phyloP scores from a whole-genome alignment of 2,888 invertebrate species.

The Agrochola litura region DNA sequence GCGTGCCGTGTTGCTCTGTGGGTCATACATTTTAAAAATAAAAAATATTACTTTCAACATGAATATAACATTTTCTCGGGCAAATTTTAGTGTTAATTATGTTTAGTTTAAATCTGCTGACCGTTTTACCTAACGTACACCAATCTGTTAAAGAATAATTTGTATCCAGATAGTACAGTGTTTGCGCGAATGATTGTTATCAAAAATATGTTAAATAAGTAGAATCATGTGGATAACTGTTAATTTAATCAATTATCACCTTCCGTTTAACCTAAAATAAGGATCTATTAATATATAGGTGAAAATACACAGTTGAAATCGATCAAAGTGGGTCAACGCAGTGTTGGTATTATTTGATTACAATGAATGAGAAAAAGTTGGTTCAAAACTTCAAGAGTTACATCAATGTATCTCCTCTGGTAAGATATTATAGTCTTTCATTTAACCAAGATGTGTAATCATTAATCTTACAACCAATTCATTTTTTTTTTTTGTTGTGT shows the following conservation, averaged over 20 bases:
- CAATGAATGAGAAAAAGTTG: constrained; percentile 90
- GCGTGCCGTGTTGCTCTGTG: constrained; percentile 70
- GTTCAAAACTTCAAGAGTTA: constrained; percentile 91
- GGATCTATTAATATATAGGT: constrained; percentile 60
- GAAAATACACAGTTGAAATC: constrained; percentile 66
- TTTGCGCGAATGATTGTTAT: constrained; percentile 83
- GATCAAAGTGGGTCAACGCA: constrained; percentile 81
- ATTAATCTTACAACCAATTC: not conserved
- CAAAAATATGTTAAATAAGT: constrained; percentile 79
- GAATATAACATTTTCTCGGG: constrained; percentile 48
- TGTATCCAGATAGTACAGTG: constrained; percentile 73
- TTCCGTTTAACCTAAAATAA: constrained; percentile 68
- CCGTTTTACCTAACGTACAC: constrained; percentile 19
- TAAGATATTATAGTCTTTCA: constrained; percentile 64
- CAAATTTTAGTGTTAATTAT: constrained; percentile 46
- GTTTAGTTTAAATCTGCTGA: constrained; percentile 41
- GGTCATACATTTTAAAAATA: constrained; percentile 62
- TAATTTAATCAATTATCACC: constrained; percentile 73
- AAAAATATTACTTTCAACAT: constrained; percentile 57
- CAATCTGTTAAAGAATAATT: constrained; percentile 59
- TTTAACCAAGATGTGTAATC: not conserved
- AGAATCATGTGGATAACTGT: constrained; percentile 82
- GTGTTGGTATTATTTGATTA: constrained; percentile 78
- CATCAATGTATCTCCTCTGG: constrained; percentile 86
- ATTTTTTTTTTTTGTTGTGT: constrained; percentile 12